Evolutionary conservation across 2,113 vertebrate genomes (phyloP).

Genomic region (Megaceryle torquata): DNA sequence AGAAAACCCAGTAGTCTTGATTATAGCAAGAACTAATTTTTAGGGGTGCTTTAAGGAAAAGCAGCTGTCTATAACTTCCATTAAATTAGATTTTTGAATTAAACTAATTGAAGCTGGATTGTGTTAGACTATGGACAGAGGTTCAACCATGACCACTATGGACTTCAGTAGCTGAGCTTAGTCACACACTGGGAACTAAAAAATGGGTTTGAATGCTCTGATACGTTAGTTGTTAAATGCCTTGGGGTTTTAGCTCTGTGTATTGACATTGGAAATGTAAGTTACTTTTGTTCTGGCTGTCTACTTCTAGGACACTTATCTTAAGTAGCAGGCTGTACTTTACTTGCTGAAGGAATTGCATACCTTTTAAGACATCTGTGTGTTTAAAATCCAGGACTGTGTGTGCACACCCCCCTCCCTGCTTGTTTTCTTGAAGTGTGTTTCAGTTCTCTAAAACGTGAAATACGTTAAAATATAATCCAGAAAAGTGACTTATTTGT

Average conservation of each 20-base stretch:
- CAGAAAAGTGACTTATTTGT: neutral
- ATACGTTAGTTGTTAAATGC: neutral
- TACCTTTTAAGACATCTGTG: neutral
- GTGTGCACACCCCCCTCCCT: accelerated
- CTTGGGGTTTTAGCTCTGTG: neutral
- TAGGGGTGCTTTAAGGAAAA: neutral
- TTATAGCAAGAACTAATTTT: neutral
- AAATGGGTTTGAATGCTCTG: neutral
- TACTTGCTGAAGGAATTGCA: neutral
- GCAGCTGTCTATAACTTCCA: neutral
- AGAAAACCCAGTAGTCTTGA: neutral
- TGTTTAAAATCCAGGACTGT: neutral
- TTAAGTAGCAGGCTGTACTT: neutral
- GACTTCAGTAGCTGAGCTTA: neutral
- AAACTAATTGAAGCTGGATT: neutral
- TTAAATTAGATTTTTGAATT: neutral
- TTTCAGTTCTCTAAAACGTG: neutral
- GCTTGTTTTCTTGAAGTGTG: neutral
- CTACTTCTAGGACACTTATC: neutral
- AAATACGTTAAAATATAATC: neutral
- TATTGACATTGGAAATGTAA: neutral
- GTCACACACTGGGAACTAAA: neutral
- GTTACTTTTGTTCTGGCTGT: neutral
- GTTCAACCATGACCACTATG: accelerated
- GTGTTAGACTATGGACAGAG: neutral